A percentile compares a stretch with the other conserved stretches of the same genome.
These are phyloP conservation scores for Amitus sp. DNA, from an alignment of 2,888 invertebrate genomes.

Conservation along the genomic window DNA sequence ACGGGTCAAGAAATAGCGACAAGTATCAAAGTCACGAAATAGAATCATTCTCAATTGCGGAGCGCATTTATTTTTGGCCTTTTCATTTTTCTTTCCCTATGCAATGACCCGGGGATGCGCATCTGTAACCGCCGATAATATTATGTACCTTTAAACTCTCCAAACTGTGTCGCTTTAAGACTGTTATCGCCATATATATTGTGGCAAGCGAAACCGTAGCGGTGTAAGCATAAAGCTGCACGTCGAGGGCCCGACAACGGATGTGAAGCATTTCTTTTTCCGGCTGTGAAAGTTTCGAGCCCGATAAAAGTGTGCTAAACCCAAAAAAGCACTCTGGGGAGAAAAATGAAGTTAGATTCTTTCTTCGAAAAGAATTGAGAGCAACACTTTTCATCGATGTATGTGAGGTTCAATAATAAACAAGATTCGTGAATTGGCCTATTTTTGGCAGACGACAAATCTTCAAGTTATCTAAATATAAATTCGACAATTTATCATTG, in stretches of 20 bases:
- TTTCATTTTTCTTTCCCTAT: no score
- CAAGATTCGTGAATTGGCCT: no score
- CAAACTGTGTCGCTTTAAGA: conserved; percentile 23
- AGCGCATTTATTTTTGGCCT: no score
- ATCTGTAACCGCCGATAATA: not conserved
- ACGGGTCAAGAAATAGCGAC: no score
- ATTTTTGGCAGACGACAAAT: no score
- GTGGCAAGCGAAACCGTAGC: conserved; percentile 27
- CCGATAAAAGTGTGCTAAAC: conserved; percentile 30
- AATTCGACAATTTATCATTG: no score
- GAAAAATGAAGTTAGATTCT: not conserved
- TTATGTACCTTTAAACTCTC: not conserved
- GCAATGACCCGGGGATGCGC: no score
- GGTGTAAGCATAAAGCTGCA: conserved; percentile 28
- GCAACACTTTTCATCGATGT: not conserved
- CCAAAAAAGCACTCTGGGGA: conserved; percentile 16
- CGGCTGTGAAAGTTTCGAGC: conserved; percentile 24
- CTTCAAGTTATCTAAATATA: no score
- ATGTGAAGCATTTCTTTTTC: conserved; percentile 37
- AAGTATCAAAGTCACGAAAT: no score
- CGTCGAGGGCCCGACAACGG: conserved; percentile 33
- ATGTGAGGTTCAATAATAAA: no score
- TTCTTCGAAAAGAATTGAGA: not conserved
- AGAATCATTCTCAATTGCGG: no score
- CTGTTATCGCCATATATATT: conserved; percentile 16